phyloP scores from a whole-genome alignment of 2,888 invertebrate species.

The Rhingia campestris region DNA sequence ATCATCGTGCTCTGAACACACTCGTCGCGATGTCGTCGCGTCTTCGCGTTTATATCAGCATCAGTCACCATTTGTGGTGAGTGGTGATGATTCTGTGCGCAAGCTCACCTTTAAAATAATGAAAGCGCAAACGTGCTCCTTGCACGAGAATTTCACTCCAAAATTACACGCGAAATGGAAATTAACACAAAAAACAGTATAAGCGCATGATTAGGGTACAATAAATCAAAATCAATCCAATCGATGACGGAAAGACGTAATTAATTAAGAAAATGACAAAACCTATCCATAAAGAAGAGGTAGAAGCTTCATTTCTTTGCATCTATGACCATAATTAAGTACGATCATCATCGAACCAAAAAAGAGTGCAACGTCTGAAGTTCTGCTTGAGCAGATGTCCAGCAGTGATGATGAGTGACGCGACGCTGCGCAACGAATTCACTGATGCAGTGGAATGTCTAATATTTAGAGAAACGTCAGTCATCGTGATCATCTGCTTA shows the following conservation, averaged over 20 bases:
- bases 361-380: neutral
- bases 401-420: conserved; percentile 24
- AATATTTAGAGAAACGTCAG: conserved; percentile 51
- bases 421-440: conserved; percentile 9
- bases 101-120: conserved; percentile 1
- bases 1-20: conserved; percentile 61
- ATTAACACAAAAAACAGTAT: conserved; percentile 8
- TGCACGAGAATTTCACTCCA: conserved; percentile 39
- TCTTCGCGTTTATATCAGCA: conserved; percentile 2
- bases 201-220: conserved; percentile 6
- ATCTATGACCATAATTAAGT: neutral
- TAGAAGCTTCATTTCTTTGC: neutral
- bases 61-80: conserved; percentile 37
- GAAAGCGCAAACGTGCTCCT: conserved; percentile 12
- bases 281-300: neutral
- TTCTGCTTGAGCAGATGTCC: too few species aligned
- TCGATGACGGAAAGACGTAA: neutral
- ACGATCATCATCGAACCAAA: neutral
- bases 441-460: conserved; percentile 33
- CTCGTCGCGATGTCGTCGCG: neutral
- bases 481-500: conserved; percentile 36
- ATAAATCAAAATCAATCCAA: conserved; percentile 35
- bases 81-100: conserved; percentile 23
- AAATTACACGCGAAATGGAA: conserved; percentile 15
- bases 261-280: conserved; percentile 20